Base-by-base conservation (phyloP, 2,888 invertebrate genomes). In the Torymus tubicola region DNA sequence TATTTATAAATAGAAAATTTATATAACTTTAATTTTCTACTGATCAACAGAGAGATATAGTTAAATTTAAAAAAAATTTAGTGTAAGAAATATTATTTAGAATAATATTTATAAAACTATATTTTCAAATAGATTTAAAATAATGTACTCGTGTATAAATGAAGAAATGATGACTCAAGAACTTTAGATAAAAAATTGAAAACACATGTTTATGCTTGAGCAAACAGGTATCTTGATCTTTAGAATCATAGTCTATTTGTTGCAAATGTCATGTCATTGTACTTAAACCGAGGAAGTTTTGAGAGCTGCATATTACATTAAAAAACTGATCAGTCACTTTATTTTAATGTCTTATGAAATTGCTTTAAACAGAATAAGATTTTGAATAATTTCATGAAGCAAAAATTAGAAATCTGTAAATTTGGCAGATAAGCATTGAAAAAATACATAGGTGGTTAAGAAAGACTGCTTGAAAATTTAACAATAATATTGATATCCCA, bases 161-260 rank as follows among this genome's bases (percentile, higher is more conserved):
- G 42, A 53, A 52, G n/a, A 58, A 55, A 68, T 16, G 50, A 76
- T 82, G 73, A 79, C 68, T 82, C 69, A 73, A 76, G 71, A 79
- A 68, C 18, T 64, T 72, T 64, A 72, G 76, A 65, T 73, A 82
- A 78, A 77, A 67, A 71, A 58, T 42, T 67, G n/a, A 69, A 72
- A 75, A 75, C 42, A 75, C 21, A 58, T 1, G 14, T 64, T 64
- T 70, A 12, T 60, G 57, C 16, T 65, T 5, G 16, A 31, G 14
- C n/a, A 67, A 70, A 80, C 60, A 75, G 63, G 70, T 73, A 75
- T 16, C 31, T 64, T 31, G 14, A 21, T 50, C 5, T 12, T 73
- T 18, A 16, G 31, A 58, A 52, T 14, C 13, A 53, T 21, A 57
- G 31, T 31, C 31, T 31, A 31, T 31, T 31, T 31, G 31, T 31